Evolutionary conservation across 2,797 vertebrate genomes (phyloP).

Genomic region (Chelon auratus): DNA sequence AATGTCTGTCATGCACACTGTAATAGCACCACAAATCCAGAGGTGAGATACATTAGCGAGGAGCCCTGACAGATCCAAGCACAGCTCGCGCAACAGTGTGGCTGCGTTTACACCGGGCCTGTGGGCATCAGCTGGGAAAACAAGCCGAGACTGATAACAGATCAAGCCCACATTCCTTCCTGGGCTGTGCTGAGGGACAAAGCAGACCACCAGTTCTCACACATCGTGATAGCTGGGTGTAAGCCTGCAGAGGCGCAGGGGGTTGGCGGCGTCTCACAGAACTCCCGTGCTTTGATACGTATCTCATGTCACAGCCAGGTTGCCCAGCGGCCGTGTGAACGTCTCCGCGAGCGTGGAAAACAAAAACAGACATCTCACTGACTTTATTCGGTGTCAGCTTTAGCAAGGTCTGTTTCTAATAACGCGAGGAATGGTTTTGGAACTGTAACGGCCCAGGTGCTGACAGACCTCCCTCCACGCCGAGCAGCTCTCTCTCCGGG

Average conservation of each 20-base stretch:
- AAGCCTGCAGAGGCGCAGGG: constrained; percentile 36
- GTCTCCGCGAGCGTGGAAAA: constrained; percentile 51
- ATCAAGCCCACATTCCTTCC: constrained; percentile 67
- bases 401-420: constrained; percentile 65
- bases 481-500: constrained; percentile 51
- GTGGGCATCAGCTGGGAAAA: constrained; percentile 74
- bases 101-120: constrained; percentile 26
- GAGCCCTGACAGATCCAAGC: constrained; percentile 49
- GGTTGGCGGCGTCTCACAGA: constrained; percentile 57
- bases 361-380: constrained; percentile 56
- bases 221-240: constrained; percentile 45
- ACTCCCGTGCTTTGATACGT: constrained; percentile 60
- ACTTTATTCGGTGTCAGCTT: constrained; percentile 51
- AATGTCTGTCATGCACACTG: constrained; percentile 28
- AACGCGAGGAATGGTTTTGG: constrained; percentile 46
- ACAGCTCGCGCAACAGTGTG: constrained; percentile 35
- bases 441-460: constrained; percentile 59
- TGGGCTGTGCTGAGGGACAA: constrained; percentile 48
- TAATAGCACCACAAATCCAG: constrained; percentile 37
- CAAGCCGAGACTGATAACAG: constrained; percentile 63
- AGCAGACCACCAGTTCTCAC: constrained; percentile 65
- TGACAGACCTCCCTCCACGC: constrained; percentile 57
- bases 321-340: constrained; percentile 36
- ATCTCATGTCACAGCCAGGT: constrained; percentile 66
- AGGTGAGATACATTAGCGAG: constrained; percentile 46